Base-by-base conservation (phyloP, 2,888 invertebrate genomes). In the Idaea dimidiata region DNA sequence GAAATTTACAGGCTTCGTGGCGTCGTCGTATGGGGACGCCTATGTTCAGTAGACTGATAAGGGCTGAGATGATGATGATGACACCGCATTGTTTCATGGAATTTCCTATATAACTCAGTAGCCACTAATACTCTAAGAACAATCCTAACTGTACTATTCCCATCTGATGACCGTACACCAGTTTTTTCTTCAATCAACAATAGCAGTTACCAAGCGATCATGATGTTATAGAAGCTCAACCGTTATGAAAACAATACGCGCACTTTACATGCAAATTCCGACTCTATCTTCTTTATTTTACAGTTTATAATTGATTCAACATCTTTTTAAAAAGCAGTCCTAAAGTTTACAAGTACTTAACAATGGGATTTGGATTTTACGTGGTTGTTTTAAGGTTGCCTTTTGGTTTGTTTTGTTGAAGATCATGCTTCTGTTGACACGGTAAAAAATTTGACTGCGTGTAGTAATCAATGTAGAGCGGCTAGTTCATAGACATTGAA, bases 191-290 rank as follows among this genome's bases (percentile, higher is more conserved):
- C 71, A 76, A 80, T 79, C 79, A 83, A 82, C 75, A 74, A 69
- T 68, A 73, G 72, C 81, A 81, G 80, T 81, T 86, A 87, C 84
- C 79, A 83, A 81, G 83, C 81, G 72, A 74, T 79, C 84, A 85
- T 82, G 82, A 81, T 79, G 74, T 75, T 73, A 75, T 68, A 74
- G 76, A 75, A 86, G 84, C 86, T 86, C 78, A 87, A 88, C 88
- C 88, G 88, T 77, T 76, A 77, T 70, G 32, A 63, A 32, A 33
- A 66, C 73, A 68, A 72, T 66, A 63, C 65, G 16, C 55, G 43
- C 32, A 57, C 33, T 59, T 61, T 17, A 5, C 62, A 24, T 31
- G 17, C 56, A 43, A 60, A 53, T 43, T 43, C 7, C 43, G 10
- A 43, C 43, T 43, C 43, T 43, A 43, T 43, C 10, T 10, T 14